A percentile compares a stretch with the other conserved stretches of the same genome.
Evolutionary conservation across 2,888 invertebrate genomes (phyloP).

Genomic region (Ichneumon xanthorius): DNA sequence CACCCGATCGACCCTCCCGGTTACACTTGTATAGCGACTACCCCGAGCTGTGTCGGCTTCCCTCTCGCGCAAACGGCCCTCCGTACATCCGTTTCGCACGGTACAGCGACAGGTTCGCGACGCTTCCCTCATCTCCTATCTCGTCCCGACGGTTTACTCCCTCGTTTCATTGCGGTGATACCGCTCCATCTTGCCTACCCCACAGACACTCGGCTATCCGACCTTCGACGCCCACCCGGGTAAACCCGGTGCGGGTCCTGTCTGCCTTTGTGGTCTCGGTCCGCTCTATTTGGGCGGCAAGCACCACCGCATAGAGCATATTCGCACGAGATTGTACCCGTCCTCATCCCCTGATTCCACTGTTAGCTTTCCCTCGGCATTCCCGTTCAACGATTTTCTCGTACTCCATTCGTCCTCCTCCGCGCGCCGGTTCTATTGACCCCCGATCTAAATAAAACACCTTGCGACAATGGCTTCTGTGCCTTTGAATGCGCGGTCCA

Average conservation of each 20-base stretch:
- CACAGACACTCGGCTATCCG: conserved; percentile 29
- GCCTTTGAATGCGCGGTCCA: background rate
- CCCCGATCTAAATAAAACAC: conserved; percentile 79
- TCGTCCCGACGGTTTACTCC: conserved; percentile 3
- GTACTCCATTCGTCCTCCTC: background rate
- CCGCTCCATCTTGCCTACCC: conserved; percentile 4
- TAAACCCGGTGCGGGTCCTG: conserved; percentile 60
- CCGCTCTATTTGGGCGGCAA: conserved; percentile 74
- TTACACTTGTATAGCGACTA: background rate
- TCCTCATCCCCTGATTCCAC: conserved; percentile 14
- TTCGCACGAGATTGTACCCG: conserved; percentile 71
- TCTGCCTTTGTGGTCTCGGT: conserved; percentile 74
- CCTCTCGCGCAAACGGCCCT: background rate
- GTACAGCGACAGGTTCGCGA: conserved; percentile 24
- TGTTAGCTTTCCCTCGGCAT: conserved; percentile 19
- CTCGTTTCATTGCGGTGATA: background rate
- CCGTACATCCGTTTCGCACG: background rate
- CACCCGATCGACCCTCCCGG: background rate
- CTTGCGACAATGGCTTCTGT: conserved; percentile 69
- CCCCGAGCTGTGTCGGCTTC: conserved; percentile 33
- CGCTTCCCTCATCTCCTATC: conserved; percentile 9
- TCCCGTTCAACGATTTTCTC: conserved; percentile 11
- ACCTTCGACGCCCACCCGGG: conserved; percentile 47
- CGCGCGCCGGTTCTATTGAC: conserved; percentile 71
- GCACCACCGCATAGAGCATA: conserved; percentile 74